A percentile compares a stretch with the other conserved stretches of the same genome.
Conservation (phyloP, 2,888 invertebrate species). For the Tetramorium bicarinatum region DNA sequence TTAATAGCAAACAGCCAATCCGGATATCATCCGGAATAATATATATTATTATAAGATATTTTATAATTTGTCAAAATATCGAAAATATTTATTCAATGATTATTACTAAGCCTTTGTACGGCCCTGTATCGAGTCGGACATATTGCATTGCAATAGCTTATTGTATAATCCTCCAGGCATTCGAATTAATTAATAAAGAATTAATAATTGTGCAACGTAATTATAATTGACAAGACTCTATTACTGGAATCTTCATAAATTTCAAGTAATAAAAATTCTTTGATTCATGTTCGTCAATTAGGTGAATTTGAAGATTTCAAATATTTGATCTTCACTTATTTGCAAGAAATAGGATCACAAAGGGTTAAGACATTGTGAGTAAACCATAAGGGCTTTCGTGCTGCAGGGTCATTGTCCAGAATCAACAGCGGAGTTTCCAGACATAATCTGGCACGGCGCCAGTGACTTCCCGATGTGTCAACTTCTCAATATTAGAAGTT, state of each 20-base stretch:
- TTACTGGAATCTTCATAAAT: neutral
- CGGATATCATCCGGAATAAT: neutral
- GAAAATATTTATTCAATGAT: neutral
- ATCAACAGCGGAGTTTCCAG: conserved; percentile 61
- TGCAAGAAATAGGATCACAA: neutral
- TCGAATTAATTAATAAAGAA: no score
- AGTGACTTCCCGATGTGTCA: conserved; percentile 81
- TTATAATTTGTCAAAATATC: neutral
- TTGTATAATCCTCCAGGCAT: neutral
- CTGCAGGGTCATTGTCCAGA: conserved; percentile 77
- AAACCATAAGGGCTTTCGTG: conserved; percentile 50
- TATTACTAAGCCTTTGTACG: neutral
- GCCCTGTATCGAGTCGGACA: neutral
- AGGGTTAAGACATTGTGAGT: conserved; percentile 52
- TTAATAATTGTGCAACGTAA: neutral
- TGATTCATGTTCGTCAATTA: neutral
- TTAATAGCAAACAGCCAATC: neutral
- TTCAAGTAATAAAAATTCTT: neutral
- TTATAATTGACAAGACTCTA: neutral
- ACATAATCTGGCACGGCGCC: conserved; percentile 76
- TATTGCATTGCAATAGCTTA: neutral
- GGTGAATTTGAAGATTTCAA: neutral
- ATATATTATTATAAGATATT: neutral
- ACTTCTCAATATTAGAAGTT: conserved; percentile 77
- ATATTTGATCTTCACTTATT: neutral